Base-by-base conservation (phyloP, 2,113 vertebrate species). In the Verasper variegatus region DNA sequence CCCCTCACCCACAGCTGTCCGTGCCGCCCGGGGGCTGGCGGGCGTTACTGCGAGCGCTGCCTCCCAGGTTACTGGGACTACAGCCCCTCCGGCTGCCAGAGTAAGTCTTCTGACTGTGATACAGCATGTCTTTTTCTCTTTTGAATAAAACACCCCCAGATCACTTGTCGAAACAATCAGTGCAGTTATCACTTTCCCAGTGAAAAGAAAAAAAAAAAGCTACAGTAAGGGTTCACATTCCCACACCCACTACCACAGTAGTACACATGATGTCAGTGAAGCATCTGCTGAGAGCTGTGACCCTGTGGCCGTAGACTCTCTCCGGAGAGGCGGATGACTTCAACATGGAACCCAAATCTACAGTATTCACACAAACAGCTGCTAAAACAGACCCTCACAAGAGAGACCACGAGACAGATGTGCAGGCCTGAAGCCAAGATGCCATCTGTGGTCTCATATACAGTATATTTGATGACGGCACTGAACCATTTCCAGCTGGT, bases 21-120 rank as follows among this genome's bases (percentile, higher is more conserved):
- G 2, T 96, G 95, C 78, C 94, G 82, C 68, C 92, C 88, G 0
- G 95, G 95, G 27, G 94, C 94, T 1, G 92, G 92, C 71, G 95
- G 95, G 6, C 94, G 91, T 40, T 94, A 94, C 87, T 96, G 95
- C 61, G 93, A 96, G 71, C 92, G 87, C 56, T 96, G 95, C 81
- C 91, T 94, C 63, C 89, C 91, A 2, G 95, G 95, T 21, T 66
- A 90, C 90, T 96, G 95, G 95, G 92, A 95, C 71, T 95, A 96
- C 57, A 86, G 91, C 58, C 54, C 87, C 2, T 79, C 86, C 13
- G 95, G 95, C 72, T 96, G 95, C 85, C 91, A 91, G 85, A 94
- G 95, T 96, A 78, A 92, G 95, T 92, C 61, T 55, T 47, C 20
- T n/a, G 13, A 59, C 27, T 13, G 0, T 68, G 61, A 74, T 24